A percentile compares a stretch with the other conserved stretches of the same genome.
phyloP scores from a whole-genome alignment of 2,888 invertebrate genomes.

The Drosophila quasianomalipes region DNA sequence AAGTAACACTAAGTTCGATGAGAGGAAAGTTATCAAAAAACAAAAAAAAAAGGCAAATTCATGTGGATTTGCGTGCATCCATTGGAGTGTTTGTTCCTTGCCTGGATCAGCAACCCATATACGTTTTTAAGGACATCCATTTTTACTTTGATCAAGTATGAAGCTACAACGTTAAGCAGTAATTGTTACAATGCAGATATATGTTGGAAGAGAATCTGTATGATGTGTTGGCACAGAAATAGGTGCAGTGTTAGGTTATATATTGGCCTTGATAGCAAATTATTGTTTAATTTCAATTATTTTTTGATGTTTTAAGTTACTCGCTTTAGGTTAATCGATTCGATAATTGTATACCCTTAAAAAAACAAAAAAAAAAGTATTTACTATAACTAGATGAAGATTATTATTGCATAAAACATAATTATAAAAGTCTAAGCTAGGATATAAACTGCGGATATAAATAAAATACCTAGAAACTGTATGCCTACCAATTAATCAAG shows the following conservation, averaged over 20 bases:
- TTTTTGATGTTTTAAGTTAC: conserved; percentile 47
- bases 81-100: conserved; percentile 9
- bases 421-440: conserved; percentile 65
- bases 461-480: conserved; percentile 63
- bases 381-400: conserved; percentile 73
- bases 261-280: conserved; percentile 74
- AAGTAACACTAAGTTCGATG: conserved; percentile 21
- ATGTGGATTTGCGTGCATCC: conserved; percentile 15
- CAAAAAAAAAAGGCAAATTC: conserved; percentile 2
- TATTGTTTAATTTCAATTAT: conserved; percentile 44
- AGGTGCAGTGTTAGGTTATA: conserved; percentile 50
- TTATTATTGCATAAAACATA: conserved; percentile 66
- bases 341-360: conserved; percentile 43
- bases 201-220: conserved; percentile 2
- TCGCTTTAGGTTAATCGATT: conserved; percentile 44
- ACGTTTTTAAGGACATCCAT: conserved; percentile 17
- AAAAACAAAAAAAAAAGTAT: conserved; percentile 56
- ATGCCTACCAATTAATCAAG: conserved; percentile 55
- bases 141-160: conserved; percentile 22
- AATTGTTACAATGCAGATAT: conserved; percentile 37
- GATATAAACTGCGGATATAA: conserved; percentile 65
- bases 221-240: conserved; percentile 16
- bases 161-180: conserved; percentile 26
- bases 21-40: conserved; percentile 27
- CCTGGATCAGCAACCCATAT: conserved; percentile 9